A percentile compares a stretch with the other conserved stretches of the same genome.
Conservation (phyloP, 2,888 invertebrate genomes). For the Caenorhabditis sp. region DNA sequence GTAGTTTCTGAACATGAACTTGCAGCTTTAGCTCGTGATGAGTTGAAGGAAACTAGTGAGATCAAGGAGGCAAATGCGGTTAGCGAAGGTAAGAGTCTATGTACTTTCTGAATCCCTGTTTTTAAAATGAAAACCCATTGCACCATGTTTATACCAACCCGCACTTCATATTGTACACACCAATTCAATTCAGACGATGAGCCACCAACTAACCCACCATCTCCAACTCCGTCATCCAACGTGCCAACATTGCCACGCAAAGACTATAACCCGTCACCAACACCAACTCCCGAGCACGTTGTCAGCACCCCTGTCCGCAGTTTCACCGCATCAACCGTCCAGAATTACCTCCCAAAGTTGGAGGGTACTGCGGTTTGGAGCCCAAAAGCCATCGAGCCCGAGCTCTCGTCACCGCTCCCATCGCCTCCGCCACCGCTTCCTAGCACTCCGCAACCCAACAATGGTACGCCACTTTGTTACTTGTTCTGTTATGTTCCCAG, state of each 20-base stretch:
- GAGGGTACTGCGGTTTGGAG: slow-evolving; percentile 50
- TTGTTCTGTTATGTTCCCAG: slow-evolving; percentile 5
- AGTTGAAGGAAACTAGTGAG: slow-evolving; percentile 56
- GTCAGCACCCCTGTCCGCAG: slow-evolving; percentile 21
- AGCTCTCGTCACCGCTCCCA: slow-evolving; percentile 8
- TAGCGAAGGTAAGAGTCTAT: slow-evolving; percentile 47
- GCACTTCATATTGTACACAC: slow-evolving; percentile 9
- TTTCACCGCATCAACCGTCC: slow-evolving; percentile 16
- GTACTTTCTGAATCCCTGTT: too few relatives aligned
- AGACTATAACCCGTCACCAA: slow-evolving; percentile 60
- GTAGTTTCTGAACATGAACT: slow-evolving; percentile 62
- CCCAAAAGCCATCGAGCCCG: slow-evolving; percentile 2
- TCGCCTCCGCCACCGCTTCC: slow-evolving; percentile 62
- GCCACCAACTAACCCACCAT: slow-evolving; percentile 61
- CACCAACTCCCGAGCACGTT: slow-evolving; percentile 46
- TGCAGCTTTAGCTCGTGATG: slow-evolving; percentile 50
- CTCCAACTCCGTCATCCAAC: slow-evolving; percentile 24
- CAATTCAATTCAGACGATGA: slow-evolving; percentile 54
- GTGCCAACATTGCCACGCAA: slow-evolving; percentile 57
- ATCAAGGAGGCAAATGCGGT: slow-evolving; percentile 56
- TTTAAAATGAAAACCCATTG: too few relatives aligned
- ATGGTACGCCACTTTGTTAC: slow-evolving; percentile 60
- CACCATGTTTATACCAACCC: too few relatives aligned
- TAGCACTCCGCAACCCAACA: slow-evolving; percentile 58
- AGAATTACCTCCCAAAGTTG: slow-evolving; percentile 21